Base-by-base conservation (phyloP, 2,797 vertebrate genomes). In the Bovichtus diacanthus region DNA sequence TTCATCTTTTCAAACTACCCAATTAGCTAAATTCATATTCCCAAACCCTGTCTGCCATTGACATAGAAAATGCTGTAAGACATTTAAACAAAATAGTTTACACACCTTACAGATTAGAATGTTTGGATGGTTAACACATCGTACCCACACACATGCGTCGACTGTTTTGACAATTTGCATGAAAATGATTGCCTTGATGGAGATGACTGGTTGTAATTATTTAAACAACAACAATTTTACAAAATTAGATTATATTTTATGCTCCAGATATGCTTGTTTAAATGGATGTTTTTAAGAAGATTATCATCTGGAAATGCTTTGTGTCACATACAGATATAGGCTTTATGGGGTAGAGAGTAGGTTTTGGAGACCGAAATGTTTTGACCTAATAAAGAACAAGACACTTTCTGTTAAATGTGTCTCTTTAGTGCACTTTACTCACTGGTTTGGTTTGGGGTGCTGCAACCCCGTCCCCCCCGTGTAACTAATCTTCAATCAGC, bases 1-100 rank as follows among this genome's bases (percentile, higher is more conserved):
- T 74, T 76, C 63, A 68, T 78, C 74, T 77, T 81, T 87, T 79
- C 78, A 83, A 86, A 87, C 76, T 87, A 61, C 15, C 61, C 78
- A 89, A 91, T 92, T 90, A 87, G 63, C 81, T 77, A 62, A 87
- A 87, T 75, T 74, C 56, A 81, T 74, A 80, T 87, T 82, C 47
- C 80, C 65, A 82, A 58, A 67, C 76, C 69, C 66, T 38, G 59
- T 58, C 78, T 82, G 65, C 71, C 60, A 78, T 19, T 71, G 55
- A 70, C 65, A 62, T 44, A 41, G 74, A 84, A 84, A 87, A 83
- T 69, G 51, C 49, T 64, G 49, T 51, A 49, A 63, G 43, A 55
- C 51, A 54, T 63, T 36, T 66, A 51, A 73, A 68, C 70, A 74
- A 71, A 4, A 6, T 56, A 55, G 75, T 49, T 53, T 54, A 16